phyloP scores from a whole-genome alignment of 2,797 vertebrate genomes.

The Anas bahamensis region DNA sequence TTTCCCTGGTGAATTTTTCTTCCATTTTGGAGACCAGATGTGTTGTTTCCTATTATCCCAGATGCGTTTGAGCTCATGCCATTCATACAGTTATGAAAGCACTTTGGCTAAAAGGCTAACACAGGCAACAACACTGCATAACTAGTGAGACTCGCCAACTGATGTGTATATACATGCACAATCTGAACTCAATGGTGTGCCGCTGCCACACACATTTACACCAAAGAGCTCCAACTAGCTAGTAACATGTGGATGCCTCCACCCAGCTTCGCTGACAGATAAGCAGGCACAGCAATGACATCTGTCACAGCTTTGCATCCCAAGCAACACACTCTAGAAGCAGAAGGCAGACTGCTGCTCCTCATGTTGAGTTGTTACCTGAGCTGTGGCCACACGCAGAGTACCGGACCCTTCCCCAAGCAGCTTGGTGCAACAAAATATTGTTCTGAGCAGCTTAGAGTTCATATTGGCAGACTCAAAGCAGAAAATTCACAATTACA shows the following conservation, averaged over 20 bases:
- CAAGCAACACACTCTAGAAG: neutral
- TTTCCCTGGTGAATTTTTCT: neutral
- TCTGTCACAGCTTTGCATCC: neutral
- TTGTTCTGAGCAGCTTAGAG: neutral
- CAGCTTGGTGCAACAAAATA: neutral
- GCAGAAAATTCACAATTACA: neutral
- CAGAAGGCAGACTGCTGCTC: neutral
- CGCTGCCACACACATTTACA: neutral
- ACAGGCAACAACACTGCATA: neutral
- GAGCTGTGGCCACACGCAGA: fast-evolving
- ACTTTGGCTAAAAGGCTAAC: neutral
- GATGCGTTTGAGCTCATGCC: neutral
- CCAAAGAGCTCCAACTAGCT: neutral
- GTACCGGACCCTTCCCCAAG: neutral
- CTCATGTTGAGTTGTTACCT: neutral
- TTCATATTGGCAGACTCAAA: neutral
- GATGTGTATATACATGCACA: neutral
- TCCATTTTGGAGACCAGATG: neutral
- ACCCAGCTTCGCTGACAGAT: neutral
- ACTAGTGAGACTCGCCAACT: neutral
- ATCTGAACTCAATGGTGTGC: neutral
- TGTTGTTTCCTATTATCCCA: neutral
- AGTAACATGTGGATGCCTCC: neutral
- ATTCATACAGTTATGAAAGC: neutral
- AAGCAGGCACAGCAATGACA: neutral